Percentiles rank a stretch among this genome's conserved stretches.
These are phyloP conservation scores for Bombus pascuorum DNA, from an alignment of 1,140 invertebrate species.

Conservation along the genomic window DNA sequence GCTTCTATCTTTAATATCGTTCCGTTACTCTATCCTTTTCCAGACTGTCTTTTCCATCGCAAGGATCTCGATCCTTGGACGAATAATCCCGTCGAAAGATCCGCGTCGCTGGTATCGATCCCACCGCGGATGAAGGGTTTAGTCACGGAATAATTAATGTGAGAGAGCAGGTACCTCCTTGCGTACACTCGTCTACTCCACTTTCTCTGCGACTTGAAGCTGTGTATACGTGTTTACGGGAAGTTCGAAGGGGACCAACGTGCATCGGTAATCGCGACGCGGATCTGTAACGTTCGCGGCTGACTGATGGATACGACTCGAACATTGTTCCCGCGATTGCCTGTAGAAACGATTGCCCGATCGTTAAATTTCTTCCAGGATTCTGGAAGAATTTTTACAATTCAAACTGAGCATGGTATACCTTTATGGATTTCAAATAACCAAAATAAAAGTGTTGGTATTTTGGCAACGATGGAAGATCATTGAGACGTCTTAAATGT, in stretches of 20 bases:
- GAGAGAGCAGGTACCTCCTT: conserved; percentile 70
- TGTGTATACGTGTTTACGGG: conserved; percentile 60
- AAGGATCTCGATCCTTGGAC: conserved; percentile 62
- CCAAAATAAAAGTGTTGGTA: too few species aligned
- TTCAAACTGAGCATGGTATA: too few species aligned
- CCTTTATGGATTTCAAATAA: too few species aligned
- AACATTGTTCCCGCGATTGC: conserved; percentile 21
- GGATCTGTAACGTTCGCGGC: conserved; percentile 21
- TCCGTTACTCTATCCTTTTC: conserved; percentile 25
- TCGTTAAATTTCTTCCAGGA: neutral
- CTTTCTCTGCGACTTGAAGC: conserved; percentile 65
- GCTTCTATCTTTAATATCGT: conserved; percentile 12
- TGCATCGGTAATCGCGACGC: conserved; percentile 44
- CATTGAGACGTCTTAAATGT: too few species aligned
- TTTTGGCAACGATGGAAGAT: too few species aligned
- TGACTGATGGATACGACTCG: conserved; percentile 6
- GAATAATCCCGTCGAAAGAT: conserved; percentile 68
- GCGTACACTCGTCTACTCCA: conserved; percentile 65
- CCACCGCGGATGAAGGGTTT: conserved; percentile 67
- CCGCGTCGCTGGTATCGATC: conserved; percentile 67
- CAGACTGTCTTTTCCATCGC: conserved; percentile 54
- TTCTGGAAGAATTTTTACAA: too few species aligned
- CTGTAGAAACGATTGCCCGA: neutral
- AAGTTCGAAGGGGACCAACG: conserved; percentile 55
- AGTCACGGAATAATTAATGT: conserved; percentile 71